Conservation (phyloP, 2,113 vertebrate genomes). For the Cynopterus brachyotis region DNA sequence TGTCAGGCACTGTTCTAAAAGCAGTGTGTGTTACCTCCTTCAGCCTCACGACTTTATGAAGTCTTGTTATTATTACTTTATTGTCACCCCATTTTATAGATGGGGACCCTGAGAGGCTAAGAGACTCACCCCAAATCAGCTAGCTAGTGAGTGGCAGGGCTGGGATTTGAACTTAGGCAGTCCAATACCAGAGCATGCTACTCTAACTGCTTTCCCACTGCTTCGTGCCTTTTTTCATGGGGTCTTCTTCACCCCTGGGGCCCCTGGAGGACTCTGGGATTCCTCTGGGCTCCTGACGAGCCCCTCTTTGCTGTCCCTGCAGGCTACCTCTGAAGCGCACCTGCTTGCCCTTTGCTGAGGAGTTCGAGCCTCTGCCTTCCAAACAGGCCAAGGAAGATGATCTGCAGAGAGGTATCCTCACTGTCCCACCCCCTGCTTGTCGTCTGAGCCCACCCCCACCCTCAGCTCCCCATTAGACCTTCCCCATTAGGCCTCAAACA, state of each 20-base stretch:
- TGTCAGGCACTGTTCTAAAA: accelerated
- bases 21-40: accelerated
- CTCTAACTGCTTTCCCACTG: neutral
- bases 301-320: neutral
- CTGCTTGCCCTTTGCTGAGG: conserved; percentile 86
- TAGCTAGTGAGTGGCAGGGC: neutral
- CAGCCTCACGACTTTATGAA: neutral
- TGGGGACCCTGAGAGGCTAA: neutral
- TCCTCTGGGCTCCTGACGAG: neutral
- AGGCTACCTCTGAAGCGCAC: conserved; percentile 90
- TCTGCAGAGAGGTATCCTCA: conserved; percentile 89
- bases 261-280: neutral
- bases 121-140: neutral
- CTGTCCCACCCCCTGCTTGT: accelerated
- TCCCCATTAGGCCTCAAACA: neutral
- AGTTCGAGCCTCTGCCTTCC: conserved; percentile 82
- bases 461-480: neutral
- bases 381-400: conserved; percentile 91
- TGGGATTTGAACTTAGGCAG: neutral
- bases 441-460: neutral
- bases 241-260: neutral
- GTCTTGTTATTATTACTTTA: neutral
- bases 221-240: neutral
- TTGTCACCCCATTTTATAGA: neutral
- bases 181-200: neutral